Conservation (phyloP, 2,888 invertebrate genomes). For the Lepidochrysops patricia region DNA sequence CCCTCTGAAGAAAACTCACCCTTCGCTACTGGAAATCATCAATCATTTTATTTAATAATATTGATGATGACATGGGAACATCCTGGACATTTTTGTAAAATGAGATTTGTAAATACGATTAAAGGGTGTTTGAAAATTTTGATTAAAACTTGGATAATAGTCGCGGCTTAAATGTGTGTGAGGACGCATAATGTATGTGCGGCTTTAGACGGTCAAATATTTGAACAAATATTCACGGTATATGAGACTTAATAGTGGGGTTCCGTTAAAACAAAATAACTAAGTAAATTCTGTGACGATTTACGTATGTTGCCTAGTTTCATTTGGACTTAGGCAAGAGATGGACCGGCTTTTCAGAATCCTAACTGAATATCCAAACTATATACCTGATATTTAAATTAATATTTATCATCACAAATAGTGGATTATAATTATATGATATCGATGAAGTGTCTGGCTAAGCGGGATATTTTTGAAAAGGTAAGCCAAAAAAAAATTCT, state of each 20-base stretch:
- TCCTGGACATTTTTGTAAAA: slow-evolving; percentile 5
- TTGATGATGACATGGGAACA: not conserved
- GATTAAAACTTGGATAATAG: slow-evolving; percentile 26
- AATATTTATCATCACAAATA: too few relatives aligned
- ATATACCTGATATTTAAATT: too few relatives aligned
- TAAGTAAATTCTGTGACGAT: not conserved
- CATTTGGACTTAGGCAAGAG: too few relatives aligned
- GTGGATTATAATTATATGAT: too few relatives aligned
- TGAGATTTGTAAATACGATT: slow-evolving; percentile 8
- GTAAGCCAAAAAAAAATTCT: too few relatives aligned
- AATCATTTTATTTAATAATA: too few relatives aligned
- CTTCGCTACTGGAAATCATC: too few relatives aligned
- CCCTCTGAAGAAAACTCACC: too few relatives aligned
- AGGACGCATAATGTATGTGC: slow-evolving; percentile 25
- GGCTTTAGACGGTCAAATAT: not conserved
- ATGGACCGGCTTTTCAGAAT: too few relatives aligned
- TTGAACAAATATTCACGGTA: slow-evolving; percentile 21
- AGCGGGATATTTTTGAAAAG: too few relatives aligned
- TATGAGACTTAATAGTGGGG: not conserved
- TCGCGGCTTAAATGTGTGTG: slow-evolving; percentile 27
- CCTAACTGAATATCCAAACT: too few relatives aligned
- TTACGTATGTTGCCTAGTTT: not conserved
- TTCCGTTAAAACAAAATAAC: not conserved
- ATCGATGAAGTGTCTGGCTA: too few relatives aligned
- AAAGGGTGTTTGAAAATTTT: slow-evolving; percentile 21